Conservation (phyloP, 2,797 vertebrate species). For the Alcedo atthis region DNA sequence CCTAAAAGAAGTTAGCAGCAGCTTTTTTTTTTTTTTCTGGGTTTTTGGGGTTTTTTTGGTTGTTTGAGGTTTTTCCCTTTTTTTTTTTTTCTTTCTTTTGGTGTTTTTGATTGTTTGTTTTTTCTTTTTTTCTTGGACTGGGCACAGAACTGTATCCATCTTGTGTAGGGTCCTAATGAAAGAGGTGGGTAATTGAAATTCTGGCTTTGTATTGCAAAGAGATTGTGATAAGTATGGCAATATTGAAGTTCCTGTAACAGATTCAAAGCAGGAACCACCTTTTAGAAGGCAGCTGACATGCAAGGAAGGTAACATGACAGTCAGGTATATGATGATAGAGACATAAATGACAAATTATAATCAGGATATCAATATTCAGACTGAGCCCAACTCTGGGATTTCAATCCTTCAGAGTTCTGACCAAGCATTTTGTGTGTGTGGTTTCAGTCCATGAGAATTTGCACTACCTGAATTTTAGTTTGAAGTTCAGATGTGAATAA, state of each 20-base stretch:
- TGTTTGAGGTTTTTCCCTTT: too few species aligned
- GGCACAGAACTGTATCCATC: not conserved
- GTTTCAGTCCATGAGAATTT: constrained; percentile 20
- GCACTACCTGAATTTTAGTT: constrained; percentile 19
- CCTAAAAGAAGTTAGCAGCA: not conserved
- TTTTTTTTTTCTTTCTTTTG: too few species aligned
- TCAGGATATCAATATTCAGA: constrained; percentile 38
- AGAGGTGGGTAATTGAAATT: not conserved
- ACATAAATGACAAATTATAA: constrained; percentile 32
- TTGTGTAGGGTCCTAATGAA: not conserved
- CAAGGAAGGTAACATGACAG: not conserved
- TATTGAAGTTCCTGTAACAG: not conserved
- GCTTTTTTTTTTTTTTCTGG: not conserved
- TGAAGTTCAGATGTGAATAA: constrained; percentile 41
- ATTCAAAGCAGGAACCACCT: constrained; percentile 16
- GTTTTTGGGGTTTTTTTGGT: too few species aligned
- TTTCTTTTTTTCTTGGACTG: not conserved
- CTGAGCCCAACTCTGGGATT: not conserved
- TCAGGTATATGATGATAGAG: not conserved
- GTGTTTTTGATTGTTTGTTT: too few species aligned
- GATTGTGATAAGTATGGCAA: not conserved
- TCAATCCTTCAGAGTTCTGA: constrained; percentile 6
- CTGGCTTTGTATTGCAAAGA: not conserved
- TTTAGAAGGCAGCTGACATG: not conserved
- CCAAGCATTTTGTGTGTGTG: not conserved